Base-by-base conservation (phyloP, 2,888 invertebrate genomes). In the Andrena haemorrhoa region DNA sequence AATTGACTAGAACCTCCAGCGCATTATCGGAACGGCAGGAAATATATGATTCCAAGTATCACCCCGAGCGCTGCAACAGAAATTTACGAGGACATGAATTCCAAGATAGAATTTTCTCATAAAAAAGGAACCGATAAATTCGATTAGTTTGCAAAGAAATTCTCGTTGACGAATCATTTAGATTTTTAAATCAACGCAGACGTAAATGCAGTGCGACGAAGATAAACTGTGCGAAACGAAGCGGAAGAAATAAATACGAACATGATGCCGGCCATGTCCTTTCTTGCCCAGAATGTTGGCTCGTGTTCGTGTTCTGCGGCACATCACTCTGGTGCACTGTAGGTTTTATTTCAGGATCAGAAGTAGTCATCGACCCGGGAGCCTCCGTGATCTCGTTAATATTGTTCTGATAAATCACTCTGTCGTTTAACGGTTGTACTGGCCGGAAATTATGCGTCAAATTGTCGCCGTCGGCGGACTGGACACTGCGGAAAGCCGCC, bases 381-480 rank as follows among this genome's bases (percentile, higher is more conserved):
- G 49, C 23, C 16, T 53, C 47, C 16, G 20, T 8, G 1, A 5
- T 23, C 5, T 0, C 10, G 16, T 20, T 12, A 82, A 95, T 95
- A 1, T 95, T 93, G 82, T 96, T 96, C 89, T 95, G 95, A 91
- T 94, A 96, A 0, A 97, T 95, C 0, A 94, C 94, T 85, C 98
- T 95, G 89, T 96, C 96, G 41, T 97, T 96, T 0, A 97, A 94
- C 0, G 97, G 97, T 91, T 98, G 97, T 47, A 97, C 96, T 0
- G 98, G 98, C 16, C 98, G 95, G 93, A 96, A 97, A 93, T 98
- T 98, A 91, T 97, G 97, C 0, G 96, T 96, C 82, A 98, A 94
- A 86, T 90, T 92, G 5, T 95, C 95, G 2, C 97, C 97, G 70
- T 96, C 95, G 10, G 95, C 94, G 2, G 96, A 95, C 69, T 95